A percentile compares a stretch with the other conserved stretches of the same genome.
These are phyloP conservation scores for Mormyrus proboscirostris DNA, from an alignment of 2,797 vertebrate genomes.

Conservation along the genomic window DNA sequence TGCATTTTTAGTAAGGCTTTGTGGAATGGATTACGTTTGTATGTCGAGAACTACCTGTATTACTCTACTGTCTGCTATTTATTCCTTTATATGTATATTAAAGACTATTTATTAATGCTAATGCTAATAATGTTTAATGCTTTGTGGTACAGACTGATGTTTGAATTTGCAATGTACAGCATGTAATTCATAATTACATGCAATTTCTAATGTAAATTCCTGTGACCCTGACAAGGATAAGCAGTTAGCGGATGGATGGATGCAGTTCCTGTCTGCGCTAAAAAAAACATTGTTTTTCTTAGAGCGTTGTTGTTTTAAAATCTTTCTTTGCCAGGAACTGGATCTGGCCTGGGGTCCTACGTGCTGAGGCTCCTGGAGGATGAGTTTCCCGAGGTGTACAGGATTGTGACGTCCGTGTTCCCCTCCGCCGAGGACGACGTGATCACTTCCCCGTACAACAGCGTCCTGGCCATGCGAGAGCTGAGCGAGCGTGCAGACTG, in stretches of 20 bases:
- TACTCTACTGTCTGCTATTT: neutral
- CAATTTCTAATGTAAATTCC: neutral
- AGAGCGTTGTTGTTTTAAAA: neutral
- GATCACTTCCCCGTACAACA: constrained; percentile 95
- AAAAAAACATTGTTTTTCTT: too few relatives aligned
- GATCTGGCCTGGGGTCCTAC: constrained; percentile 88
- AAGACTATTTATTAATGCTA: neutral
- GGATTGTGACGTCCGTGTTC: constrained; percentile 84
- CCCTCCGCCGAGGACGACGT: constrained; percentile 91
- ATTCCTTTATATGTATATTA: neutral
- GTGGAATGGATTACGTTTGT: neutral
- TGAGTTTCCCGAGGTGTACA: constrained; percentile 87
- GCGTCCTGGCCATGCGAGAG: constrained; percentile 86
- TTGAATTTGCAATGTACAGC: neutral
- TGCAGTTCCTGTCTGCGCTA: too few relatives aligned
- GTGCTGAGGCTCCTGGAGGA: constrained; percentile 83
- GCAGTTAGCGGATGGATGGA: neutral
- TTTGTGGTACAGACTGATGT: neutral
- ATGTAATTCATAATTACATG: neutral
- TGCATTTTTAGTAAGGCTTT: neutral
- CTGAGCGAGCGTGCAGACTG: constrained; percentile 90
- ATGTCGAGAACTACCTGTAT: neutral
- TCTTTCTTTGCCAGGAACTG: constrained; percentile 69
- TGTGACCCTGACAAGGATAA: neutral
- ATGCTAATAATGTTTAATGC: neutral